Percentiles rank a stretch among this genome's conserved stretches.
Evolutionary conservation across 2,888 invertebrate species (phyloP).

Genomic region (Hypsopygia costalis): DNA sequence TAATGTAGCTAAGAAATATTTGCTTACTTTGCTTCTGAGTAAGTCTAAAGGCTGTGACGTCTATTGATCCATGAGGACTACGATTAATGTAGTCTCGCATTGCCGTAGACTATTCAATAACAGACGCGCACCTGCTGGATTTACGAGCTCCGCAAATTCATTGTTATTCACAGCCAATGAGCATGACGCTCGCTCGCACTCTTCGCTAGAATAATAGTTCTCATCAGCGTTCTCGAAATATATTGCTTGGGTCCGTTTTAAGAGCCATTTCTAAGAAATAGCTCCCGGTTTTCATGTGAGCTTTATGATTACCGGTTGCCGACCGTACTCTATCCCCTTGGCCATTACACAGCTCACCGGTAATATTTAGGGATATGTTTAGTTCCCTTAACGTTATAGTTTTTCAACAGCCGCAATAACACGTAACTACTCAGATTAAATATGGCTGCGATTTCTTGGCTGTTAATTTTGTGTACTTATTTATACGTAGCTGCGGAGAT

Average conservation of each 20-base stretch:
- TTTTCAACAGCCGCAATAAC: constrained; percentile 2
- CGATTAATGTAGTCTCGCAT: constrained; percentile 57
- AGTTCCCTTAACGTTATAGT: constrained; percentile 11
- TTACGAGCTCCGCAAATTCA: constrained; percentile 66
- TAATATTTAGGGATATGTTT: constrained; percentile 17
- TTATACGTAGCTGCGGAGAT: no score
- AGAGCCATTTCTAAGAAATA: constrained; percentile 21
- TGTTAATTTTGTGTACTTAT: no score
- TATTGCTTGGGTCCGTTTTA: constrained; percentile 21
- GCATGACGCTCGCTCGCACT: constrained; percentile 48
- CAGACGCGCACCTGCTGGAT: constrained; percentile 64
- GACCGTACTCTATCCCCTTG: constrained; percentile 15
- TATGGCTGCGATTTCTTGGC: no score
- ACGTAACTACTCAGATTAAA: not conserved
- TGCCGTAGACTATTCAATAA: constrained; percentile 59
- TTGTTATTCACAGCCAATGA: constrained; percentile 64
- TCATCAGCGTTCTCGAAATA: constrained; percentile 26
- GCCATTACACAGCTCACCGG: constrained; percentile 18
- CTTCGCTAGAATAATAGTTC: constrained; percentile 33
- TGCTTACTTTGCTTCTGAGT: constrained; percentile 9
- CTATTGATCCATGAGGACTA: constrained; percentile 47
- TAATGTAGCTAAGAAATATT: constrained; percentile 2
- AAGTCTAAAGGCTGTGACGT: constrained; percentile 24
- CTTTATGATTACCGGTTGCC: constrained; percentile 19
- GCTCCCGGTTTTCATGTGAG: constrained; percentile 20